phyloP scores from a whole-genome alignment of 2,797 vertebrate genomes.

The Lacerta viridis region DNA sequence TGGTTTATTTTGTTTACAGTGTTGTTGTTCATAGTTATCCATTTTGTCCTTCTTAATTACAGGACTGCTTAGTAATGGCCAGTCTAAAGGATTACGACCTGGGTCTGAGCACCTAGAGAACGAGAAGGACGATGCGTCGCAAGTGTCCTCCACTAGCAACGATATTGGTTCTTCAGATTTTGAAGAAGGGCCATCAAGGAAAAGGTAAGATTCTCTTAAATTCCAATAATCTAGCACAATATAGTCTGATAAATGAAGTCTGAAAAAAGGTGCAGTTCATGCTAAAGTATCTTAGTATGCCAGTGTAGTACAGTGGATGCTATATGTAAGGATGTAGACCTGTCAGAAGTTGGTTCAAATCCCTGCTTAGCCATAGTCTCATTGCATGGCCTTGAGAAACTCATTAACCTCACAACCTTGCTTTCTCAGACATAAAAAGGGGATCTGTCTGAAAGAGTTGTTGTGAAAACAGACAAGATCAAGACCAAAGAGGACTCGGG shows the following conservation, averaged over 20 bases:
- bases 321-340: neutral
- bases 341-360: neutral
- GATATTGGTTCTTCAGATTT: slow-evolving; percentile 91
- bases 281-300: neutral
- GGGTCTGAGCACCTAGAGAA: slow-evolving; percentile 85
- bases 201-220: slow-evolving; percentile 86
- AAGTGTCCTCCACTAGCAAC: slow-evolving; percentile 88
- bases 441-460: neutral
- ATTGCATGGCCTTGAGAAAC: neutral
- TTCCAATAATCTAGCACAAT: slow-evolving; percentile 12
- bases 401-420: neutral
- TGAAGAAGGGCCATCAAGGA: slow-evolving; percentile 94
- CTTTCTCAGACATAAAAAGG: neutral
- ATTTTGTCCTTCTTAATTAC: slow-evolving; percentile 71
- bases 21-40: slow-evolving; percentile 38
- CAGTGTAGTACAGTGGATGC: neutral
- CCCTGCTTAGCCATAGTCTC: neutral
- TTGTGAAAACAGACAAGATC: neutral
- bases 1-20: slow-evolving; percentile 42
- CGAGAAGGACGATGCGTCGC: slow-evolving; percentile 92
- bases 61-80: slow-evolving; percentile 93
- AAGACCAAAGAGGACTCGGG: neutral
- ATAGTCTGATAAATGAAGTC: neutral
- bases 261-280: neutral
- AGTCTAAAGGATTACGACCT: slow-evolving; percentile 91